Evolutionary conservation across 2,888 invertebrate genomes (phyloP).

Genomic region (Ditylenchus weischeri): DNA sequence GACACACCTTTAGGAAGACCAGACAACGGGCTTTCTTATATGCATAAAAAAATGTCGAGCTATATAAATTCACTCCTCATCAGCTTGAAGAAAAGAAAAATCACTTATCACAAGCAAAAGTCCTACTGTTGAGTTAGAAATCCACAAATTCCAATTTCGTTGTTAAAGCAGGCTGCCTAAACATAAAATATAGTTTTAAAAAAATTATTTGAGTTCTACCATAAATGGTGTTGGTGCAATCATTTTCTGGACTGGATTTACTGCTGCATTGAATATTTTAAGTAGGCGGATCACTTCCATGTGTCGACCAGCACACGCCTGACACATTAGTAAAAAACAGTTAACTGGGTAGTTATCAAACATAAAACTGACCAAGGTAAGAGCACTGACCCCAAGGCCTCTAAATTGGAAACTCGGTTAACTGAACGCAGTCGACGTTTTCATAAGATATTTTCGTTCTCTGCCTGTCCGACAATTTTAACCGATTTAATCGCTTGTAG

Average conservation of each 20-base stretch:
- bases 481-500: not conserved
- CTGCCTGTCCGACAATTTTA: no score
- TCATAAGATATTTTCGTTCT: no score
- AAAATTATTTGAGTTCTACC: not conserved
- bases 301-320: conserved; percentile 32
- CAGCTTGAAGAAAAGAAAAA: no score
- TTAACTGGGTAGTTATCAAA: no score
- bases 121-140: conserved; percentile 6
- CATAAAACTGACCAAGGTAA: conserved; percentile 16
- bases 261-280: conserved; percentile 20
- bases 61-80: no score
- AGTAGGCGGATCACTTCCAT: conserved; percentile 31
- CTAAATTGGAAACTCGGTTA: conserved; percentile 11
- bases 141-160: not conserved
- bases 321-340: no score
- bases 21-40: no score
- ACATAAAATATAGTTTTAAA: not conserved
- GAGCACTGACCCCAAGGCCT: conserved; percentile 26
- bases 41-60: no score
- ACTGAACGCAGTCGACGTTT: not conserved
- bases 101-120: not conserved
- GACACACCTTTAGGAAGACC: no score
- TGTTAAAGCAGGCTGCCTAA: conserved; percentile 4
- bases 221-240: conserved; percentile 8
- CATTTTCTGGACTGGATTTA: conserved; percentile 12